Evolutionary conservation across 2,113 vertebrate species (phyloP), one percentile per base, ranked within the genome.

Genomic region (Neodon shergylaensis): DNA sequence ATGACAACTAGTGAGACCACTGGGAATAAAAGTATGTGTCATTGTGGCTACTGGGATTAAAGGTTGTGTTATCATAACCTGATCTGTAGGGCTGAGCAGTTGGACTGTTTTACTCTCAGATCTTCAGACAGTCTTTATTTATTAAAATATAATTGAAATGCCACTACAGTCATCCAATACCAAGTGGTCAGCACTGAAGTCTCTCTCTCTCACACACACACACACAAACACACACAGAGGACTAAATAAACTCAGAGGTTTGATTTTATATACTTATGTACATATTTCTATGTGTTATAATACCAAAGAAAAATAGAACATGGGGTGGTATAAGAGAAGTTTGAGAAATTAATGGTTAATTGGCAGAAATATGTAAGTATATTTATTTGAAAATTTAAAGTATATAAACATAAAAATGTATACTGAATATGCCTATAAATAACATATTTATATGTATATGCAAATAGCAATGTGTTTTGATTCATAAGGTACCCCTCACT

Each of bases 311-410:
- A 82, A 81, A 58, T 58, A 58, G 52, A 54, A 13, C 21, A 58
- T 2, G 11, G 3, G 2, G 8, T 12, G 1, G 6, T 2, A 26
- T 39, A 61, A 39, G 36, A 39, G 3, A 13, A 39, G 10, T 26
- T 39, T 24, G 79, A 61, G n/a, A 1, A 1, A 39, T 82, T 3
- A 58, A 19, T 58, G 54, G 54, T 58, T 58, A 58, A 19, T 58
- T 19, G 54, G 54, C 19, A 13, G 5, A 6, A 3, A 61, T 28
- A 61, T 28, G 3, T 39, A 82, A 7, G 12, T 28, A 81, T n/a
- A 82, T 26, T 61, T 61, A 5, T 58, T 7, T 82, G 3, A 54
- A 81, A 58, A 58, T 13, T n/a, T 61, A n/a, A 26, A 19, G 58
- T 24, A 81, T 54, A 11, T 24, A 26, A 39, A 61, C 12, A 61